Base-by-base conservation (phyloP, 2,888 invertebrate genomes). In the Ceriagrion tenellum region DNA sequence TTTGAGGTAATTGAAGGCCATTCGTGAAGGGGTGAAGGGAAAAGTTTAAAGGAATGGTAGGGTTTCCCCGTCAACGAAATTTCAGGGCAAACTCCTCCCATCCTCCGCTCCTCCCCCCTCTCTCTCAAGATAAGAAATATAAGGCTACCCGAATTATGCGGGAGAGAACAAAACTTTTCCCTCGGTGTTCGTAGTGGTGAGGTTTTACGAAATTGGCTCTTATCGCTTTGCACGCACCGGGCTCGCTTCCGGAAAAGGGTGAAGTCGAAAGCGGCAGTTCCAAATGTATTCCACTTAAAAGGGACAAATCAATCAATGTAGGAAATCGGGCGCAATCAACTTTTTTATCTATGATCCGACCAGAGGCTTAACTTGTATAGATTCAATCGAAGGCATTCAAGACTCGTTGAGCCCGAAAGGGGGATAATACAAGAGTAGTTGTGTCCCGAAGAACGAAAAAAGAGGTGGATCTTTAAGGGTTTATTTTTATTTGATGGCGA, bases 231-330 rank as follows among this genome's bases (percentile, higher is more conserved):
- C 63, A 91, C 91, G 91, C 91, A 91, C 59, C 63, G 59, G 59
- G 30, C 69, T 47, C 47, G 56, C 69, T 69, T 93, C 47, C 93
- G 93, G 81, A 81, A 59, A 69, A 74, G 93, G 47, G 63, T 69
- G 93, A 74, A 81, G 81, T 12, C 30, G 30, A 35, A 81, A 81
- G 35, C 18, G 81, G 35, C 12, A 35, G 30, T 18, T 81, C 81
- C 30, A 81, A 69, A 93, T 93, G 93, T 93, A 69, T 93, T 93
- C 93, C 93, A 74, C 74, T 93, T 93, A 93, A 59, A 20, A 69
- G 35, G 91, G 69, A 69, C 93, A 93, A 93, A 93, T 93, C 69
- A 93, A 93, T 93, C 93, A 93, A 93, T 93, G 69, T 69, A 59
- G 35, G 56, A 13, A 89, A 47, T 74, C 23, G 69, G 69, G 90